These are phyloP conservation scores for Homalodisca vitripennis DNA, from an alignment of 1,140 invertebrate genomes.

Conservation along the genomic window DNA sequence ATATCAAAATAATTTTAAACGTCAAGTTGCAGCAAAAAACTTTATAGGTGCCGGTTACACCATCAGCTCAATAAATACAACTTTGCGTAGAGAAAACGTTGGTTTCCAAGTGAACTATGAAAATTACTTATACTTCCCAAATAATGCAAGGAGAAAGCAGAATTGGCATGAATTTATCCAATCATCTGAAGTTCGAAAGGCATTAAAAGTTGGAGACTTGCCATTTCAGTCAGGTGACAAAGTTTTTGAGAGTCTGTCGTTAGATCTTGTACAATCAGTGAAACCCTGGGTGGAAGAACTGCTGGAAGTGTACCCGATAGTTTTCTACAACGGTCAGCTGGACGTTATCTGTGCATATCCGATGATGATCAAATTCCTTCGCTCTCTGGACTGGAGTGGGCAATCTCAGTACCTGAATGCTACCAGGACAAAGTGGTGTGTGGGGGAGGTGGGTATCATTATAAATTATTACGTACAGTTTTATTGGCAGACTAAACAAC, in stretches of 20 bases:
- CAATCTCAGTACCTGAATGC: constrained; percentile 46
- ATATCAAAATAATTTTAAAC: background rate
- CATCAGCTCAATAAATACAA: too few species aligned
- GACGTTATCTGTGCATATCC: constrained; percentile 83
- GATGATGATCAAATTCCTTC: constrained; percentile 68
- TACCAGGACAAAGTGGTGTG: constrained; percentile 49
- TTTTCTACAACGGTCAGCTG: constrained; percentile 78
- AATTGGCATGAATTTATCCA: constrained; percentile 59
- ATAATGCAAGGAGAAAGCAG: background rate
- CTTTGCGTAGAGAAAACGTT: too few species aligned
- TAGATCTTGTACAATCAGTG: constrained; percentile 81
- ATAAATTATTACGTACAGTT: too few species aligned
- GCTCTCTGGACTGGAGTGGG: constrained; percentile 49
- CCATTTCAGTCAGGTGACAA: constrained; percentile 56
- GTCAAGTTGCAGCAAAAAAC: constrained; percentile 57
- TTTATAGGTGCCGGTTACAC: too few species aligned
- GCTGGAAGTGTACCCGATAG: constrained; percentile 61
- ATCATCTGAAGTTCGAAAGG: constrained; percentile 57
- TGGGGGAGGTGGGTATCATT: constrained; percentile 42
- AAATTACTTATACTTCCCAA: constrained; percentile 74
- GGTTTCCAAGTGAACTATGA: too few species aligned
- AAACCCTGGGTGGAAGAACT: constrained; percentile 73
- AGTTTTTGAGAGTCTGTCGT: constrained; percentile 67
- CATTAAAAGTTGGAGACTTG: constrained; percentile 79
- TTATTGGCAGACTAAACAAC: too few species aligned